These are phyloP conservation scores for Emydoidea blandingii DNA, from an alignment of 2,797 vertebrate genomes.

Conservation along the genomic window DNA sequence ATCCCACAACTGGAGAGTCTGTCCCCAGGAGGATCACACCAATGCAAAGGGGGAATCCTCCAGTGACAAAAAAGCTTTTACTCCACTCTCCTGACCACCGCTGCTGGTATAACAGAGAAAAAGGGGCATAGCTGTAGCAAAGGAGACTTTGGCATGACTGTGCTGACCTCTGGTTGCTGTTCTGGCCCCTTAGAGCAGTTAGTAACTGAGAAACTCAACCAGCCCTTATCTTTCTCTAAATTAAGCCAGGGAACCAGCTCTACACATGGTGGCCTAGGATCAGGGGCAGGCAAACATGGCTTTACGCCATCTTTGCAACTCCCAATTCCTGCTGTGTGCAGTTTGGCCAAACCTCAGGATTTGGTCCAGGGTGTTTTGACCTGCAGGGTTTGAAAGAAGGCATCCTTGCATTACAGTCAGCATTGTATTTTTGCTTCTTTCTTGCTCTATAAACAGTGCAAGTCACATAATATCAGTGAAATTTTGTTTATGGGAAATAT, in stretches of 20 bases:
- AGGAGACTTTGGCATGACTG: background rate
- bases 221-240: conserved; percentile 13
- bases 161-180: background rate
- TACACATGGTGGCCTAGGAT: background rate
- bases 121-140: background rate
- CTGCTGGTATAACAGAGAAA: background rate
- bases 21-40: background rate
- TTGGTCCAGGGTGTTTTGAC: conserved; percentile 48
- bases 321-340: background rate
- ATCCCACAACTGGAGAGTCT: background rate
- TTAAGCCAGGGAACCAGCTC: background rate
- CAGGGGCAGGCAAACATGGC: background rate
- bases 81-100: background rate
- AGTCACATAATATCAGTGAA: conserved; percentile 68
- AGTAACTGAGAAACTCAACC: background rate
- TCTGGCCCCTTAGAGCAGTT: background rate
- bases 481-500: conserved; percentile 67
- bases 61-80: background rate
- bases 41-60: accelerated
- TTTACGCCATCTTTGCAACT: conserved; percentile 36
- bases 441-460: conserved; percentile 55
- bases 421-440: conserved; percentile 63
- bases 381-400: conserved; percentile 1
- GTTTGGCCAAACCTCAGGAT: conserved; percentile 29
- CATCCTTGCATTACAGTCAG: conserved; percentile 21